A percentile compares a stretch with the other conserved stretches of the same genome.
These are phyloP conservation scores for Oligia strigilis DNA, from an alignment of 2,888 invertebrate genomes.

Conservation along the genomic window DNA sequence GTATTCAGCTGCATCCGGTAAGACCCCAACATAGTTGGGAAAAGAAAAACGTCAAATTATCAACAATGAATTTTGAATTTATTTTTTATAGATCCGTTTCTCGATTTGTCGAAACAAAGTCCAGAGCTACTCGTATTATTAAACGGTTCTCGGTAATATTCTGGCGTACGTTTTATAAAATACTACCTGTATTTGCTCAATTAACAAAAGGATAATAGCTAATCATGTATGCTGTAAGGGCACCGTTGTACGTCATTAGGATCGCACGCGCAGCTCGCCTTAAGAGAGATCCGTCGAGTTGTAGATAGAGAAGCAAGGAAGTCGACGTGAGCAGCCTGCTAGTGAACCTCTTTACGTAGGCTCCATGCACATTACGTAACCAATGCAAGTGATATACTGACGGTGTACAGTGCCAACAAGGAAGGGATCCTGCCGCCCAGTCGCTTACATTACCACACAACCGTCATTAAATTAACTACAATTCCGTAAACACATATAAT, in stretches of 20 bases:
- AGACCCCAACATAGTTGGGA: too few species aligned
- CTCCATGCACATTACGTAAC: constrained; percentile 74
- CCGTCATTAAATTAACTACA: constrained; percentile 48
- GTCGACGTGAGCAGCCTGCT: constrained; percentile 74
- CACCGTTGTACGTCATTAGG: constrained; percentile 68
- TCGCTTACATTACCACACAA: constrained; percentile 68
- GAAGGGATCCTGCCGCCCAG: constrained; percentile 72
- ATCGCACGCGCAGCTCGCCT: constrained; percentile 59
- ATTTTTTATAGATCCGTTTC: constrained; percentile 4
- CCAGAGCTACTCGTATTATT: neutral
- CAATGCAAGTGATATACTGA: constrained; percentile 69
- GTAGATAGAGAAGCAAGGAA: constrained; percentile 66
- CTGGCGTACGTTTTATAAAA: constrained; percentile 1
- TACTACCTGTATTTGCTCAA: neutral
- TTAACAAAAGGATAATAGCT: constrained; percentile 53
- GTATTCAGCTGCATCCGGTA: too few species aligned
- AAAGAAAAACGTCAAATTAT: neutral
- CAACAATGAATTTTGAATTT: neutral
- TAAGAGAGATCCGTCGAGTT: constrained; percentile 57
- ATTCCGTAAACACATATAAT: constrained; percentile 68
- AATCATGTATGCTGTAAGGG: constrained; percentile 60
- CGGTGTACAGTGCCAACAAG: constrained; percentile 77
- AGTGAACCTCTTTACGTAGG: constrained; percentile 72
- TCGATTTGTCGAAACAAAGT: constrained; percentile 3
- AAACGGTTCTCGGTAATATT: neutral